Conservation (phyloP, 2,888 invertebrate species). For the Volucella inflata region DNA sequence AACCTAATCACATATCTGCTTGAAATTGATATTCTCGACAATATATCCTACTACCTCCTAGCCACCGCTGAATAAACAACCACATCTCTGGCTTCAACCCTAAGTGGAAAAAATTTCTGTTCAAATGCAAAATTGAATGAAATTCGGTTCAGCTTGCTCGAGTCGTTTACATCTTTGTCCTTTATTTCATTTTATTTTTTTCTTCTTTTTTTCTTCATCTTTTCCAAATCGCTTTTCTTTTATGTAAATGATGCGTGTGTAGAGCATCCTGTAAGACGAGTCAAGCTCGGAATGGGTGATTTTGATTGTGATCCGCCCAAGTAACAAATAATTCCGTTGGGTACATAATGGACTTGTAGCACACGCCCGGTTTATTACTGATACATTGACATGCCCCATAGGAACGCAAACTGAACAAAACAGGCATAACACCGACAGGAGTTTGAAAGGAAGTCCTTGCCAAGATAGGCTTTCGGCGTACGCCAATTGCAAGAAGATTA, state of each 20-base stretch:
- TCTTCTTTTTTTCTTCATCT: constrained; percentile 3
- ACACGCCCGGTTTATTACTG: constrained; percentile 82
- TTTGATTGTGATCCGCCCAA: constrained; percentile 74
- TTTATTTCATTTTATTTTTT: constrained; percentile 5
- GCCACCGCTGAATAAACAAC: constrained; percentile 3
- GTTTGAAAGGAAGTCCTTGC: constrained; percentile 61
- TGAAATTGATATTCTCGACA: constrained; percentile 57
- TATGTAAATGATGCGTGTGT: constrained; percentile 66
- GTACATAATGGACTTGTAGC: constrained; percentile 81
- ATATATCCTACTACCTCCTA: constrained; percentile 21
- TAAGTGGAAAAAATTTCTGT: constrained; percentile 48
- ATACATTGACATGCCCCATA: constrained; percentile 65
- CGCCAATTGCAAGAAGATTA: constrained; percentile 73
- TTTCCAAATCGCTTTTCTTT: constrained; percentile 9
- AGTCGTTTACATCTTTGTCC: constrained; percentile 28
- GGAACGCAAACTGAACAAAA: constrained; percentile 6
- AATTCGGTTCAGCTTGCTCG: constrained; percentile 30
- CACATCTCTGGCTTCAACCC: constrained; percentile 4
- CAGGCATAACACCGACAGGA: constrained; percentile 27
- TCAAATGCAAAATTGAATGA: constrained; percentile 68
- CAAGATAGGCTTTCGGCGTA: constrained; percentile 60
- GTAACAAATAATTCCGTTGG: constrained; percentile 65
- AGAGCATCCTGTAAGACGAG: constrained; percentile 22
- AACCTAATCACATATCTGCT: constrained; percentile 30
- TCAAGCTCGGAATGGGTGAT: constrained; percentile 67